Evolutionary conservation across 2,113 vertebrate species (phyloP), one percentile per base, ranked within the genome.

Genomic region (Cygnus atratus): DNA sequence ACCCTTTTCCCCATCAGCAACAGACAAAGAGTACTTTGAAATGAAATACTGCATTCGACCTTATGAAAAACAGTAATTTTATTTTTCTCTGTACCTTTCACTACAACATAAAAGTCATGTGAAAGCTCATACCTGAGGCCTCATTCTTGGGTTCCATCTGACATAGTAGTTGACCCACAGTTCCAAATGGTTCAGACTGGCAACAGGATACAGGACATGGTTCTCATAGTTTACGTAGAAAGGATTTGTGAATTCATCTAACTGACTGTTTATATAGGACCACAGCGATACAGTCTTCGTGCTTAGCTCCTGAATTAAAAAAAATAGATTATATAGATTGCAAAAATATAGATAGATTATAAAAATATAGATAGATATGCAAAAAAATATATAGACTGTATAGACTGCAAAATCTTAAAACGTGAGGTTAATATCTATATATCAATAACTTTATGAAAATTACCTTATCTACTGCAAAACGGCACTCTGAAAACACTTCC

Each of bases 261-360:
- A 85, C 66, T 99, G 99, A 93, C 99, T 99, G 97, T 99, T 99
- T 71, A 99, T 96, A 57, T 99, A 99, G 65, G 99, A 99, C 99
- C 99, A 99, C 61, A 99, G 95, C 5, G 99, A 99, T 39, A 99
- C 19, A 1, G 99, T 99, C 95, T 97, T 98, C 86, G 97, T 97
- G 82, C 97, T 98, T 63, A 99, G 82, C 87, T 99, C 99, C 99
- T 99, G 84, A 83, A 96, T 44, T 67, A 33, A 46, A 41, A 31
- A 13, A 13, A 70, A 35, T 11, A 33, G 10, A 48, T 48, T 48
- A 48, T 3, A 6, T 1, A 18, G 52, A 82, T 7, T 48, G 44
- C 6, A 43, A 88, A 84, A 35, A 22, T 48, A 48, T 21, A 48
- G 46, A 48, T 46, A 46, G 44, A 19, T 48, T 48, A 48, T 22